These are phyloP conservation scores for Grapholita molesta DNA, from an alignment of 1,140 invertebrate species.

Conservation along the genomic window DNA sequence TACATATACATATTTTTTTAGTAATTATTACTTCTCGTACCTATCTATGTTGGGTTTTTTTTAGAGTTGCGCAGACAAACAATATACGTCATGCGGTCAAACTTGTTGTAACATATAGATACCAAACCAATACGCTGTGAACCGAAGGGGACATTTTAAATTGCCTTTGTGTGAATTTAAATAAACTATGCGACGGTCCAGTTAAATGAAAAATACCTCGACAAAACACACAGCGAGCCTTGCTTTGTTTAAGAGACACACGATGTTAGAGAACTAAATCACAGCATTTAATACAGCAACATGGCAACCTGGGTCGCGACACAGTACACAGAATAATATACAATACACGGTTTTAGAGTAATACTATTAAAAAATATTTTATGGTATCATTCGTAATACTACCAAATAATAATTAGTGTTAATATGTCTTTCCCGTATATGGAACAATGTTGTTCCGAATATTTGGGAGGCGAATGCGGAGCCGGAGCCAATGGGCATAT, in stretches of 20 bases:
- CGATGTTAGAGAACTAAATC: conserved; percentile 12
- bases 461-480: too few species aligned
- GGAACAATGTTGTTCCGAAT: too few species aligned
- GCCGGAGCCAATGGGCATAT: too few species aligned
- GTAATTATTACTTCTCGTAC: too few species aligned
- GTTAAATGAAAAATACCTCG: neutral
- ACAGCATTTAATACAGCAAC: conserved; percentile 14
- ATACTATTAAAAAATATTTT: too few species aligned
- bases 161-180: neutral
- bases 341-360: too few species aligned
- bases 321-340: neutral
- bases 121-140: neutral
- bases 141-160: neutral
- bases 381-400: too few species aligned
- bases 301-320: neutral
- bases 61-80: neutral
- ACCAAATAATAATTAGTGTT: too few species aligned
- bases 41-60: too few species aligned
- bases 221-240: neutral
- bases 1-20: too few species aligned
- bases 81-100: neutral
- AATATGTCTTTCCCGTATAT: too few species aligned
- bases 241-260: conserved; percentile 12
- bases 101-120: neutral
- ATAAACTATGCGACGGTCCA: neutral